Base-by-base conservation (phyloP, 1,140 invertebrate genomes). In the Proctacanthus coquilletti region DNA sequence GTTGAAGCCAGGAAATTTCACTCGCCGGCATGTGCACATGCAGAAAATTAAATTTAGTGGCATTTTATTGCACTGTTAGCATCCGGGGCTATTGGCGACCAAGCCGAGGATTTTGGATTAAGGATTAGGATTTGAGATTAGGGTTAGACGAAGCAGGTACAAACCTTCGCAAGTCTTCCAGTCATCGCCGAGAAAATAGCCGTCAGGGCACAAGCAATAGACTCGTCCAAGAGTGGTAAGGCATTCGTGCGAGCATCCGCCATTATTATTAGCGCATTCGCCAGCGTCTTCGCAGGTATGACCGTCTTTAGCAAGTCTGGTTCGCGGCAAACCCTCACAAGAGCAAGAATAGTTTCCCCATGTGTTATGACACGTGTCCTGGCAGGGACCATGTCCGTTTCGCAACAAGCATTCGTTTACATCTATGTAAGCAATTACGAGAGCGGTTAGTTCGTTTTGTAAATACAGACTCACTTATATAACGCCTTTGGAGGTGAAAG, bases 381-480 rank as follows among this genome's bases (percentile, higher is more conserved):
- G 71, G 50, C 75, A 80, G 14, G 74, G 74, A 3, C 76, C 76
- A 42, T 75, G 74, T 3, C 74, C 73, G 49, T 74, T 74, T 40
- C 71, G 66, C 40, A 51, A 38, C 3, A 68, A 48, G 45, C 74
- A 77, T 52, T 77, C 74, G 50, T 77, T 70, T 27, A 71, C 60
- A 52, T 77, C 74, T 69, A 47, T 21, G 13, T n/a, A n/a, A n/a
- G n/a, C n/a, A n/a, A n/a, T n/a, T n/a, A n/a, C n/a, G n/a, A n/a
- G n/a, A n/a, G n/a, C n/a, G n/a, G n/a, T 17, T 25, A 8, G 23
- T 25, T 25, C 23, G n/a, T 25, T 25, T 8, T 25, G n/a, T 25
- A 25, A 8, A 25, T 25, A 8, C 23, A 33, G 15, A 17, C n/a
- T 17, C 18, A 17, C 14, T 4, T 4, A 17, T 13, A 5, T 4